Conservation (phyloP, 2,113 vertebrate genomes). For the Chiloscyllium plagiosum region DNA sequence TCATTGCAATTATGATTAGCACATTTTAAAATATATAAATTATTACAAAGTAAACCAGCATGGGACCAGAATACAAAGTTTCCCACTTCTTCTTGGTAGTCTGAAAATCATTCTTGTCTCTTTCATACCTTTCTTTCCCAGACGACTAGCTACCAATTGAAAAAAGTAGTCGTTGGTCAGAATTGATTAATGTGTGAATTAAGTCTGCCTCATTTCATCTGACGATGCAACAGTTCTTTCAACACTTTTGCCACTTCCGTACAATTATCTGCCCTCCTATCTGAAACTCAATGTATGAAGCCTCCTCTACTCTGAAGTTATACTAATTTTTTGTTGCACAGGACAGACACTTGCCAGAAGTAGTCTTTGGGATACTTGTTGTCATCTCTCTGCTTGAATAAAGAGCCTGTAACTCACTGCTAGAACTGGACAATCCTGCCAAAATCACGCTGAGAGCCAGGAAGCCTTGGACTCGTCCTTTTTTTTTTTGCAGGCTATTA, state of each 20-base stretch:
- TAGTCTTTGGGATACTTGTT: constrained; percentile 21
- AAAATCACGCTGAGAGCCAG: constrained; percentile 1
- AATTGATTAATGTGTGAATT: constrained; percentile 36
- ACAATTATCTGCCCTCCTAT: constrained; percentile 35
- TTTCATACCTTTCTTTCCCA: not conserved
- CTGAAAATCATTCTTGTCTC: not conserved
- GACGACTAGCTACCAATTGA: too few species aligned
- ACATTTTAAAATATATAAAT: not conserved
- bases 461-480: not conserved
- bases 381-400: constrained; percentile 34
- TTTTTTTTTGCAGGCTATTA: not conserved
- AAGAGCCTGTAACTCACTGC: constrained; percentile 20
- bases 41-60: not conserved
- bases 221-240: constrained; percentile 15
- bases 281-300: constrained; percentile 21
- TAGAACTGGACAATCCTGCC: not conserved
- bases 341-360: not conserved
- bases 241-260: constrained; percentile 16
- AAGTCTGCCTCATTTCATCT: constrained; percentile 27
- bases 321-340: constrained; percentile 25
- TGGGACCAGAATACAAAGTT: not conserved
- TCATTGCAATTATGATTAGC: not conserved
- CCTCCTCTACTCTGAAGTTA: not conserved
- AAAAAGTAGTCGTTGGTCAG: not conserved
- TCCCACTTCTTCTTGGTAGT: not conserved